Evolutionary conservation across 2,888 invertebrate species (phyloP), one percentile per base, ranked within the genome.

Genomic region (Caenorhabditis drosophilae): DNA sequence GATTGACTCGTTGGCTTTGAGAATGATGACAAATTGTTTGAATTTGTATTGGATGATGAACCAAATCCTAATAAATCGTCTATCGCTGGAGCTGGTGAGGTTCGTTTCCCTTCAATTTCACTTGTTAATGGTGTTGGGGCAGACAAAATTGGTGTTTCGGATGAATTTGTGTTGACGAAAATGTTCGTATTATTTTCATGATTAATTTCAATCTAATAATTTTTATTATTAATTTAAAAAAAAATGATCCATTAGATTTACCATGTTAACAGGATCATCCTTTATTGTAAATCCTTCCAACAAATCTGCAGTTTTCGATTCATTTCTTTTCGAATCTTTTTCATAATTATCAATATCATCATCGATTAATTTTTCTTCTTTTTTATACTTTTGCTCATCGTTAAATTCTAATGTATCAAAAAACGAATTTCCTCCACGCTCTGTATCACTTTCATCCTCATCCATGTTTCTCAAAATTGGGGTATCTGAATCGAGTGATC

Each of bases 11-110:
- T n/a, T 20, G 36, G 18, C 31, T 31, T 6, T 31, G 31, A 31
- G 12, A 9, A 9, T 12, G 31, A 31, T 6, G 31, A 31, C 12
- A 31, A 31, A 31, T 31, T 31, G n/a, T n/a, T n/a, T n/a, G n/a
- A n/a, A n/a, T 40, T 40, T 22, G 40, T 7, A 35, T 40, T 18
- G 3, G 22, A 4, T 4, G 31, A 3, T 11, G 25, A 20, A 16
- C 52, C 66, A n/a, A 66, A 26, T n/a, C 56, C 66, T 9, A 66
- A 26, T 11, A 66, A 46, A 49, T 66, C 66, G 20, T 66, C 66
- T 27, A 66, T 60, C 0, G 56, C 66, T 7, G 59, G 55, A 6
- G 54, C 53, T 6, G 58, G 54, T 0, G 58, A 55, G 2, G 46
- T 34, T 6, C 38, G 38, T 15, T 41, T 41, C 22, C 18, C 7